A percentile compares a stretch with the other conserved stretches of the same genome.
Conservation (phyloP, 2,888 invertebrate species). For the Lepetodrilus schrolli region DNA sequence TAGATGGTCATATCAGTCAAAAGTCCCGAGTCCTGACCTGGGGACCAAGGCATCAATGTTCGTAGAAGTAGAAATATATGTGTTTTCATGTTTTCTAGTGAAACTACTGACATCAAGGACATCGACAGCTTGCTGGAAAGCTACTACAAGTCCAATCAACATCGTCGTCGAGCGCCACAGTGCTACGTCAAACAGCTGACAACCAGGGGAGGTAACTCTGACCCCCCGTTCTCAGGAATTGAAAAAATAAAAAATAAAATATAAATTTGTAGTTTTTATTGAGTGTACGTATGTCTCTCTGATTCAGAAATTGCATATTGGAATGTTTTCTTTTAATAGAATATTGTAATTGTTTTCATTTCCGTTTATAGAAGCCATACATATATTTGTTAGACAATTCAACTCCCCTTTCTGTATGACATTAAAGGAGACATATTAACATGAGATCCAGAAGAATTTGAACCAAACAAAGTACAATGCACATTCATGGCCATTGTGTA, state of each 20-base stretch:
- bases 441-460: too few species aligned
- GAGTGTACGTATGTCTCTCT: not conserved
- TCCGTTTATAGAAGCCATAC: not conserved
- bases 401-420: not conserved
- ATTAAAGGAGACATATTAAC: not conserved
- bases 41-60: too few species aligned
- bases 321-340: not conserved
- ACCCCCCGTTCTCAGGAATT: not conserved
- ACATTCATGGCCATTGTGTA: too few species aligned
- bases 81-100: too few species aligned
- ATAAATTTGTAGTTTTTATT: not conserved
- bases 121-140: not conserved
- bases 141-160: not conserved
- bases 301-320: not conserved
- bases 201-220: not conserved
- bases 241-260: not conserved
- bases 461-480: too few species aligned
- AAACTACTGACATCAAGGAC: not conserved
- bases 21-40: too few species aligned
- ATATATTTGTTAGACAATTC: not conserved
- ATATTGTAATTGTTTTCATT: not conserved
- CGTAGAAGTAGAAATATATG: too few species aligned
- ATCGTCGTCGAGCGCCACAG: not conserved
- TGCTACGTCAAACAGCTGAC: not conserved
- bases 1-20: too few species aligned